Evolutionary conservation across 2,888 invertebrate genomes (phyloP).

Genomic region (Amblyteles armatorius): DNA sequence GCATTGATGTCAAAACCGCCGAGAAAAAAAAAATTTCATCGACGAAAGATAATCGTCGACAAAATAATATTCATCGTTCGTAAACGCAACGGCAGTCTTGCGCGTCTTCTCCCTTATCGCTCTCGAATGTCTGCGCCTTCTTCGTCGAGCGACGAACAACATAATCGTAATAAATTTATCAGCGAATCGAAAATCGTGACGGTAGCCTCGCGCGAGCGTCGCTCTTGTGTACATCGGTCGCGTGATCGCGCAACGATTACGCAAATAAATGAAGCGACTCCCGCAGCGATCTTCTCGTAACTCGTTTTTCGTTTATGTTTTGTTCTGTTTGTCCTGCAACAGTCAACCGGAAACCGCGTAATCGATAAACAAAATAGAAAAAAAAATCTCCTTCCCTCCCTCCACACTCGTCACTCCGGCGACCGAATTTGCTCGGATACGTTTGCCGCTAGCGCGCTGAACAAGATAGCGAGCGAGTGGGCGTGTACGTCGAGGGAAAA

Average conservation of each 20-base stretch:
- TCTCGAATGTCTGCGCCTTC: neutral
- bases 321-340: neutral
- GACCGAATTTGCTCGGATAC: constrained; percentile 2
- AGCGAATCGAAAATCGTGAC: neutral
- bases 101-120: neutral
- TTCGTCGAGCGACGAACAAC: neutral
- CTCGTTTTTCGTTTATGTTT: neutral
- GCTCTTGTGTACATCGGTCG: neutral
- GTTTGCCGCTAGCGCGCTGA: constrained; percentile 1
- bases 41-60: neutral
- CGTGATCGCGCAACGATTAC: constrained; percentile 67
- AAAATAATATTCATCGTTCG: neutral
- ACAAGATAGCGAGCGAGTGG: constrained; percentile 42
- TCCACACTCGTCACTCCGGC: neutral
- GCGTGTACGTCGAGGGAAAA: constrained; percentile 17
- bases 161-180: neutral
- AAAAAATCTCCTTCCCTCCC: neutral
- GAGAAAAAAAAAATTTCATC: neutral
- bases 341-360: neutral
- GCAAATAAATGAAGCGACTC: constrained; percentile 59
- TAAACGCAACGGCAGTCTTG: neutral
- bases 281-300: neutral
- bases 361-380: neutral
- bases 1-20: neutral
- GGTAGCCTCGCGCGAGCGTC: neutral